Evolutionary conservation across 2,113 vertebrate species (phyloP).

Genomic region (Semicossyphus pulcher): DNA sequence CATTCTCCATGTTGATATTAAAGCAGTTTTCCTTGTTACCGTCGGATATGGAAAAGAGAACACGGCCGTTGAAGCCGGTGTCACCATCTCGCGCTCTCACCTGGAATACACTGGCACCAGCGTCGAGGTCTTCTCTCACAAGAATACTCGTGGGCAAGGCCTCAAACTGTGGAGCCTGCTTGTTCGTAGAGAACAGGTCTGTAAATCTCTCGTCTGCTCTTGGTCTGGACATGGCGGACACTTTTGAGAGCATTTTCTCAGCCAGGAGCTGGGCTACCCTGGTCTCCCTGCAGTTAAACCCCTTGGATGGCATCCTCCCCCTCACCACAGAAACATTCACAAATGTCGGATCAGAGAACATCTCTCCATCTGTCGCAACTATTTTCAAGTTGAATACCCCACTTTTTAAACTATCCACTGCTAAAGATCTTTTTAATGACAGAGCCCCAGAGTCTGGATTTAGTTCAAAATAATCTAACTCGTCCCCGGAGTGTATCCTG

Average conservation of each 20-base stretch:
- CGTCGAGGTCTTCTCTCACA: conserved; percentile 89
- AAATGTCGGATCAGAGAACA: conserved; percentile 92
- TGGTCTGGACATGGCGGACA: conserved; percentile 86
- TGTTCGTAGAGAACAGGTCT: conserved; percentile 92
- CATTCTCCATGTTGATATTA: conserved; percentile 91
- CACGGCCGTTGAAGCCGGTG: conserved; percentile 91
- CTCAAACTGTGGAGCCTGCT: conserved; percentile 93
- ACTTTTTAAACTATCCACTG: conserved; percentile 86
- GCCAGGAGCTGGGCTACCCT: conserved; percentile 92
- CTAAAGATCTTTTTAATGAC: conserved; percentile 89
- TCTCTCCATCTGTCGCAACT: conserved; percentile 92
- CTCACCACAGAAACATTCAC: conserved; percentile 94
- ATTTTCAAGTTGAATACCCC: conserved; percentile 90
- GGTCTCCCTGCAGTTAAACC: conserved; percentile 93
- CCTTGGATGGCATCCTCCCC: conserved; percentile 88
- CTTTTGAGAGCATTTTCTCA: conserved; percentile 93
- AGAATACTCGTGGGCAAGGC: conserved; percentile 92
- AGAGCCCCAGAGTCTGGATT: conserved; percentile 93
- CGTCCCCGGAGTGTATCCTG: conserved; percentile 93
- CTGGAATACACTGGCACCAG: conserved; percentile 88
- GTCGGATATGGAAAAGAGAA: conserved; percentile 92
- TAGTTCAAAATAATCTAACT: conserved; percentile 92
- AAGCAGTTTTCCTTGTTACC: conserved; percentile 94
- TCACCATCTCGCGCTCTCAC: conserved; percentile 92
- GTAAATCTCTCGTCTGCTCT: conserved; percentile 87